Evolutionary conservation across 2,797 vertebrate genomes (phyloP).

Genomic region (Tenualosa thibaudeaui): DNA sequence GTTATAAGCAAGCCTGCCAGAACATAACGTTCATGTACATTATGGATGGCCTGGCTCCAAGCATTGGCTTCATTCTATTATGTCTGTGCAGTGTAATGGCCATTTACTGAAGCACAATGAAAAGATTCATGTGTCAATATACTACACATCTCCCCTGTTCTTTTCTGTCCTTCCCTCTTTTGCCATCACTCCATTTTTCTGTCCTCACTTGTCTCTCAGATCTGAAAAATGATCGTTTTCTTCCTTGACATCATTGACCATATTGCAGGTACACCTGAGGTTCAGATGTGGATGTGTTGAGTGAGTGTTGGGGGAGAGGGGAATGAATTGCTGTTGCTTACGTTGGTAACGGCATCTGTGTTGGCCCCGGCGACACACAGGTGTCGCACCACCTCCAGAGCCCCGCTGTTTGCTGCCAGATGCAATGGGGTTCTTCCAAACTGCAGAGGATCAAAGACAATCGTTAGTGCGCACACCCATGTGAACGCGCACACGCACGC

Average conservation of each 20-base stretch:
- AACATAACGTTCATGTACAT: background rate
- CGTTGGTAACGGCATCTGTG: slow-evolving; percentile 85
- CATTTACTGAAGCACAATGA: background rate
- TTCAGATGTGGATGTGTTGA: background rate
- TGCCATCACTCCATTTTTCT: background rate
- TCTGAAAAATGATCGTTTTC: background rate
- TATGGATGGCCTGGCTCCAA: background rate
- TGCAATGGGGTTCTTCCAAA: slow-evolving; percentile 90
- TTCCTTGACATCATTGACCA: background rate
- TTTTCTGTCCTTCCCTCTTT: background rate
- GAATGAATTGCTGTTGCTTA: slow-evolving; percentile 64
- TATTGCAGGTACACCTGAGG: background rate
- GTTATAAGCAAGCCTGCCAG: background rate
- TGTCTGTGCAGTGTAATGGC: background rate
- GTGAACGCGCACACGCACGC: slow-evolving; percentile 19
- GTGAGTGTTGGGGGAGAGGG: background rate
- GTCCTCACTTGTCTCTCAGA: background rate
- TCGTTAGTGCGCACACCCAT: background rate
- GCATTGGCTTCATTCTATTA: background rate
- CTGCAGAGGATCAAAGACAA: slow-evolving; percentile 62
- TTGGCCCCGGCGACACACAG: slow-evolving; percentile 90
- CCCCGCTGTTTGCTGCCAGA: slow-evolving; percentile 89
- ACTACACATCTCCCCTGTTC: background rate
- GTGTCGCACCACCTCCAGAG: slow-evolving; percentile 90
- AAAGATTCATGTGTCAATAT: background rate